Base-by-base conservation (phyloP, 2,888 invertebrate species). In the Cancer borealis region DNA sequence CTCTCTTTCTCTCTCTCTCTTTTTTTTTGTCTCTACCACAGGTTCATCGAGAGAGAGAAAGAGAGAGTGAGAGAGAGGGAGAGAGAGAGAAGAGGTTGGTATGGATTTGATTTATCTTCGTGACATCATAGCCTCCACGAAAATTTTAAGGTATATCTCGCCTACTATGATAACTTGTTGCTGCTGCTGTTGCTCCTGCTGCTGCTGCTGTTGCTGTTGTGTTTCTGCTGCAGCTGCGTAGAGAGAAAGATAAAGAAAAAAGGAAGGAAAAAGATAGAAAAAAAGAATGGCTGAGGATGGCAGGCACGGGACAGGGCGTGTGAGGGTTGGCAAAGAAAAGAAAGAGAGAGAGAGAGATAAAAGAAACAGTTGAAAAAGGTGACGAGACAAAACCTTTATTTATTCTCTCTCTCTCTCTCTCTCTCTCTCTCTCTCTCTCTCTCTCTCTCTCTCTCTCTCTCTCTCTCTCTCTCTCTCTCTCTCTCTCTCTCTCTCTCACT, bases 391-490 rank as follows among this genome's bases (percentile, higher is more conserved):
- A 66, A 21, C n/a, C 66, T 66, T n/a, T 66, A 21, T 66, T n/a
- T 66, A 54, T n/a, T 66, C 66, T 54, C 66, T 66, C 66, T 66
- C 66, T 66, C 66, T 66, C 66, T 66, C 66, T 66, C 66, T 66
- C 66, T 66, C 66, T 66, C 66, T 66, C 66, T 66, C 66, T 66
- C 66, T 66, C 66, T 66, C 66, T 66, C 66, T 66, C 66, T 66
- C 66, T 66, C 66, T 66, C 66, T 66, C 66, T 66, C 66, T 66
- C 66, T 66, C 66, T 66, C 66, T 66, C 66, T 66, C 66, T 66
- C 66, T 66, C 66, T 66, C 66, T 66, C 66, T 66, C 66, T 66
- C 66, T 66, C 66, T 66, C n/a, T 54, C 54, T 54, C 54, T 54
- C 54, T 54, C 54, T 54, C 54, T 54, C 39, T 39, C 39, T 39